Evolutionary conservation across 2,888 invertebrate genomes (phyloP), one percentile per base, ranked within the genome.

Genomic region (Nomada flava): DNA sequence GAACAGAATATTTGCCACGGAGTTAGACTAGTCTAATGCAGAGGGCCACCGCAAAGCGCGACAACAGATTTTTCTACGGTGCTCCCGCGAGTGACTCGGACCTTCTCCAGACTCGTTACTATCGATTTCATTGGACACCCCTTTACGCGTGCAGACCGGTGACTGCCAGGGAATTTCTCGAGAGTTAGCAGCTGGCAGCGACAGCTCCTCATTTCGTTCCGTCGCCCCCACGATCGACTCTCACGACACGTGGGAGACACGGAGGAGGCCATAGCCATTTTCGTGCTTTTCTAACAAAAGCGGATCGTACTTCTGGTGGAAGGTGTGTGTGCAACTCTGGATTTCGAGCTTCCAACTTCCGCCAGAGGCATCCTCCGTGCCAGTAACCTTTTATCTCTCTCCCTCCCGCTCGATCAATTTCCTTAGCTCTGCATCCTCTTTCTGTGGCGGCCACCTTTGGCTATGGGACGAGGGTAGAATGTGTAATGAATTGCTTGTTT

Each of bases 401-500:
- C 20, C 50, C 59, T 62, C 29, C 18, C 68, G 10, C 55, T 93
- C 92, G 92, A 93, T 93, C 93, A 93, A 93, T 93, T 93, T 92
- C 92, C 93, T 91, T 91, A 89, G 90, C 83, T 86, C 86, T 85
- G 90, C 88, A 86, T 88, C 90, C 90, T 73, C 73, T 91, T 91
- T 91, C 90, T 88, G 89, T 81, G 91, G 89, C 88, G 89, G 91
- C 88, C 87, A 90, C 87, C 87, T 89, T 88, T 88, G 89, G 88
- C 84, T 84, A 85, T 80, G 86, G 89, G 88, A 87, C 90, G 90
- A 91, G 92, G 92, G 92, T 92, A 91, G 92, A 92, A 92, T 92
- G 91, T 94, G 95, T 96, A 96, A 96, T 96, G 96, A 96, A 96
- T 96, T 96, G 96, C 95, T 95, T 96, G 95, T 96, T 96, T 96